Conservation (phyloP, 2,797 vertebrate genomes). For the Malacoraja senta region DNA sequence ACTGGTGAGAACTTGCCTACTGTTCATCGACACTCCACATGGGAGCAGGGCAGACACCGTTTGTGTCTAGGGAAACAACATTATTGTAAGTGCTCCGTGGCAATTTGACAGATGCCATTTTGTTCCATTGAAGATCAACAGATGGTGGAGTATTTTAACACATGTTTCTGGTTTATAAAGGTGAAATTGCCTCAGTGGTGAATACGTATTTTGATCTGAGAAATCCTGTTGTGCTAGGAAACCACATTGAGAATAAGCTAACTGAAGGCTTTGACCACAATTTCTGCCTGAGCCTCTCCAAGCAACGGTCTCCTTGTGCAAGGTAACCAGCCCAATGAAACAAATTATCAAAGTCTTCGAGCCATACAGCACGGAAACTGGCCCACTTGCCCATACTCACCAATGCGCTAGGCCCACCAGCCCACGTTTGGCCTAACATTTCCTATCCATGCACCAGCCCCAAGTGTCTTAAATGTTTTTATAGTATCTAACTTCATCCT, state of each 20-base stretch:
- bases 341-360: not conserved
- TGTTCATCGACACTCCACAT: not conserved
- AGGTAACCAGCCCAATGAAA: conserved; percentile 49
- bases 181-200: conserved; percentile 70
- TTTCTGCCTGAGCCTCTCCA: conserved; percentile 69
- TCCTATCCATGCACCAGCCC: no score
- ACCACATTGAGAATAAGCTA: conserved; percentile 62
- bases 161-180: conserved; percentile 50
- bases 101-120: not conserved
- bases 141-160: not conserved
- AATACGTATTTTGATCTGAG: conserved; percentile 76
- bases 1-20: not conserved
- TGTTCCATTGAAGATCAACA: not conserved
- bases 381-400: no score
- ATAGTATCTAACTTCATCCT: no score
- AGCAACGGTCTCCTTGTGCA: conserved; percentile 57
- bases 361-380: no score
- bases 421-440: no score
- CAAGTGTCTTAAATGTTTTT: no score
- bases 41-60: not conserved
- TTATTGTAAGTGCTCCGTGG: no score
- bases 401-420: no score
- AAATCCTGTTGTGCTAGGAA: conserved; percentile 66
- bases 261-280: conserved; percentile 85
- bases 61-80: no score